Conservation (phyloP, 37 sponge, comb jelly and placozoan genomes). For the Bolinopsis microptera region DNA sequence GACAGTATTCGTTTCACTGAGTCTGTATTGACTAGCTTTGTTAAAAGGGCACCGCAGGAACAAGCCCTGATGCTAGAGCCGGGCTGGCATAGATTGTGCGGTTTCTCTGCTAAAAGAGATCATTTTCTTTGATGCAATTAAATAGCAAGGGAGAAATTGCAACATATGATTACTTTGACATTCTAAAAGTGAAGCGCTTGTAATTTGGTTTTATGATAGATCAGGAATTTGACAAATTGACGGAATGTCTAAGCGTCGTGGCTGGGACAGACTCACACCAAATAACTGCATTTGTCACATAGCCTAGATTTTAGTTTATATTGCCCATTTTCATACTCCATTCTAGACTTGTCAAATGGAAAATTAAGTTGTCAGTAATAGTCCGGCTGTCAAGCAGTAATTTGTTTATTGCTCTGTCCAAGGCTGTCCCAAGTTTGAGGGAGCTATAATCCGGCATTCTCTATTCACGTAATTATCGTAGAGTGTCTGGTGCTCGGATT, state of each 20-base stretch:
- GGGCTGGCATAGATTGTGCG: not conserved
- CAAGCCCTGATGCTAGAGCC: not conserved
- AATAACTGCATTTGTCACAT: slow-evolving; percentile 63
- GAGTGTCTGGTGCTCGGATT: not conserved
- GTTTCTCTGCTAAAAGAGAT: not conserved
- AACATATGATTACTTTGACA: slow-evolving; percentile 18
- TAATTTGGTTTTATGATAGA: slow-evolving; percentile 55
- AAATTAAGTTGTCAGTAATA: slow-evolving; percentile 65
- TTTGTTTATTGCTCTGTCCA: slow-evolving; percentile 30
- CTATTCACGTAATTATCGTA: slow-evolving; percentile 42
- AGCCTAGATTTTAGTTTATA: slow-evolving; percentile 46
- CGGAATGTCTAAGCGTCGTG: slow-evolving; percentile 3
- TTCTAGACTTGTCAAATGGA: slow-evolving; percentile 62
- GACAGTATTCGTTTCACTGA: not conserved
- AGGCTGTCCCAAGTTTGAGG: slow-evolving; percentile 39
- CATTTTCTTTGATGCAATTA: slow-evolving; percentile 48
- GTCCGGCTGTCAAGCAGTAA: slow-evolving; percentile 48
- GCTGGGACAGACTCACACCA: slow-evolving; percentile 19
- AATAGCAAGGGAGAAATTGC: not conserved
- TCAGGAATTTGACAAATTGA: slow-evolving; percentile 60
- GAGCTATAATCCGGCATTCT: not conserved
- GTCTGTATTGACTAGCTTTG: not conserved
- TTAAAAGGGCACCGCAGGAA: not conserved
- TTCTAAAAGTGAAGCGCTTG: slow-evolving; percentile 7
- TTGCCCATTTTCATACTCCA: slow-evolving; percentile 48